phyloP scores from a whole-genome alignment of 2,113 vertebrate species.

The Chaetops frenatus region DNA sequence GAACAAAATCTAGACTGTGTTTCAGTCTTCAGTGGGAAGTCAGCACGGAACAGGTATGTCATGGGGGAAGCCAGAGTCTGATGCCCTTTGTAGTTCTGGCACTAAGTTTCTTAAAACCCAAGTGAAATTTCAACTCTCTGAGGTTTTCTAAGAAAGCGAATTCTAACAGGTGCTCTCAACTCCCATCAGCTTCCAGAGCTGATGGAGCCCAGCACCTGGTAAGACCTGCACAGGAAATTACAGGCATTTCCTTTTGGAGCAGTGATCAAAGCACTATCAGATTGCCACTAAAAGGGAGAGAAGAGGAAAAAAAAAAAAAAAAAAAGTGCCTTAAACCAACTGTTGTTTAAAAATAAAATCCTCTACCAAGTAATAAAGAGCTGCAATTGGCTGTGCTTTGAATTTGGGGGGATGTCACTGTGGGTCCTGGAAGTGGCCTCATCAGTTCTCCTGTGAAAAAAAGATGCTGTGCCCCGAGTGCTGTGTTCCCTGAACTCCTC shows the following conservation, averaged over 20 bases:
- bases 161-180: not conserved
- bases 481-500: not conserved
- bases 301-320: not conserved
- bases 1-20: not conserved
- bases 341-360: slow-evolving; percentile 15
- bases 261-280: not conserved
- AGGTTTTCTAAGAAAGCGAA: not conserved
- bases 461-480: not conserved
- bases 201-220: slow-evolving; percentile 10
- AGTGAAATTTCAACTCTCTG: not conserved
- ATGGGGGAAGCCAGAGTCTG: not conserved
- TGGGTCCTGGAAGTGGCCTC: not conserved
- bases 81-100: not conserved
- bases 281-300: not conserved
- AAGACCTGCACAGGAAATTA: slow-evolving; percentile 3
- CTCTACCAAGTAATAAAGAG: not conserved
- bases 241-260: slow-evolving; percentile 25
- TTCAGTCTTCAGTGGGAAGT: not conserved
- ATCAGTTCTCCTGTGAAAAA: not conserved
- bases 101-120: not conserved
- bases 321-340: not conserved
- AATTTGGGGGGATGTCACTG: not conserved
- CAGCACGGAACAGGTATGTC: not conserved
- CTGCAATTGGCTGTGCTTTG: not conserved
- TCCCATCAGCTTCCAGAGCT: not conserved